A percentile compares a stretch with the other conserved stretches of the same genome.
These are phyloP conservation scores for Lasioglossum leucozonium DNA, from an alignment of 2,888 invertebrate species.

Conservation along the genomic window DNA sequence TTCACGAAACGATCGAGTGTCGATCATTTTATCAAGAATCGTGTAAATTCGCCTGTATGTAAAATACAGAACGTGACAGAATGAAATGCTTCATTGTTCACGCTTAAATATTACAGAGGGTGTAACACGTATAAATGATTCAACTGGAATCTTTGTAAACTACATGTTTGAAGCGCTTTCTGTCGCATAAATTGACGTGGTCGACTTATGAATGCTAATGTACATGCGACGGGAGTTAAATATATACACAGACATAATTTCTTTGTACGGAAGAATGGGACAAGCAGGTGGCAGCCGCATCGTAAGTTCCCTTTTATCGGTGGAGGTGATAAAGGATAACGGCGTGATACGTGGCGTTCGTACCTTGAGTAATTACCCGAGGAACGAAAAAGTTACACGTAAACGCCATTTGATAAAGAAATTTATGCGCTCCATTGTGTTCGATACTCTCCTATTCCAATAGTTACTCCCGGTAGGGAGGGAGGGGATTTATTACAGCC, in stretches of 20 bases:
- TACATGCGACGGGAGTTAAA: neutral
- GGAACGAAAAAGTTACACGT: slow-evolving; percentile 12
- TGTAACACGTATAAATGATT: neutral
- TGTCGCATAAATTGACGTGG: neutral
- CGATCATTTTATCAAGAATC: too few relatives aligned
- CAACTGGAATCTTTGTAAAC: neutral
- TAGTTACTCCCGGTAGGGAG: too few relatives aligned
- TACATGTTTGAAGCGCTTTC: too few relatives aligned
- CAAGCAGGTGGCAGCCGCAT: neutral
- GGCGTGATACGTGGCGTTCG: slow-evolving; percentile 15
- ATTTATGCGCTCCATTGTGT: slow-evolving; percentile 4
- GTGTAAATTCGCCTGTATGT: too few relatives aligned
- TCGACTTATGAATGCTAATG: neutral
- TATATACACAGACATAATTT: neutral
- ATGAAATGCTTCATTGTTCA: too few relatives aligned
- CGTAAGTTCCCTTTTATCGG: slow-evolving; percentile 17
- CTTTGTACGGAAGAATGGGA: neutral
- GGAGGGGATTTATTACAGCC: neutral
- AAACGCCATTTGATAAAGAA: neutral
- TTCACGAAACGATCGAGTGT: too few relatives aligned
- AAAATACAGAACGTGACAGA: too few relatives aligned
- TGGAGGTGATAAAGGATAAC: slow-evolving; percentile 16
- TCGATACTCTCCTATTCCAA: neutral
- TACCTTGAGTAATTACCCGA: slow-evolving; percentile 22
- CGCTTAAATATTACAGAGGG: too few relatives aligned